Conservation (phyloP, 2,888 invertebrate genomes). For the Dioctria rufipes region DNA sequence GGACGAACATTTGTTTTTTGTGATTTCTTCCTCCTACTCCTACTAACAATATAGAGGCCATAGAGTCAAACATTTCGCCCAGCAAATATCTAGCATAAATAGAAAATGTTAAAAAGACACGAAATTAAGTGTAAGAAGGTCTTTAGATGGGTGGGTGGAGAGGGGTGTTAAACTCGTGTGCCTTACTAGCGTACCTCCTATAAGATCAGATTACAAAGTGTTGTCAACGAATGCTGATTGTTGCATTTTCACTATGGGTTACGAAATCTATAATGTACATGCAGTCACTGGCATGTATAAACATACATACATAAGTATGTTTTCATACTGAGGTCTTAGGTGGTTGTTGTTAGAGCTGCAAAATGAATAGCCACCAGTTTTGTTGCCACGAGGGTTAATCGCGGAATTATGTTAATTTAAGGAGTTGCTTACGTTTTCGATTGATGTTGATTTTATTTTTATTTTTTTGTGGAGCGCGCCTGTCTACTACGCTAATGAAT, state of each 20-base stretch:
- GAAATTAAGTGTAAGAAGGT: too few species aligned
- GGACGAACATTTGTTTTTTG: neutral
- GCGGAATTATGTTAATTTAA: conserved; percentile 44
- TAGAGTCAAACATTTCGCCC: neutral
- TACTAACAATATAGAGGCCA: neutral
- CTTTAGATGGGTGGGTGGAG: neutral
- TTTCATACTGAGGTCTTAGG: neutral
- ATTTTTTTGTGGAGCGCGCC: neutral
- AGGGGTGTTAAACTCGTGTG: conserved; percentile 12
- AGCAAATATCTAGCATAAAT: neutral
- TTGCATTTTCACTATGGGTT: conserved; percentile 33
- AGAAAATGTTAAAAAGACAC: conserved; percentile 6
- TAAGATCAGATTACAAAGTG: conserved; percentile 25
- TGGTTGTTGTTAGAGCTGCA: neutral
- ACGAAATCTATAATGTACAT: neutral
- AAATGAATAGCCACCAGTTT: neutral
- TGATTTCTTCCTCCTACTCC: neutral
- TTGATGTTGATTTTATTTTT: neutral
- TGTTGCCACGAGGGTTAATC: conserved; percentile 31
- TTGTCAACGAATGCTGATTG: neutral
- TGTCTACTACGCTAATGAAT: neutral
- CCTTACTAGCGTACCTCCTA: neutral
- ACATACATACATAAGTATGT: too few species aligned
- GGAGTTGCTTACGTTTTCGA: conserved; percentile 8
- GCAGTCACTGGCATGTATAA: neutral